These are phyloP conservation scores for Mormyrops attenuatus DNA, from an alignment of 2,797 vertebrate species.

Conservation along the genomic window DNA sequence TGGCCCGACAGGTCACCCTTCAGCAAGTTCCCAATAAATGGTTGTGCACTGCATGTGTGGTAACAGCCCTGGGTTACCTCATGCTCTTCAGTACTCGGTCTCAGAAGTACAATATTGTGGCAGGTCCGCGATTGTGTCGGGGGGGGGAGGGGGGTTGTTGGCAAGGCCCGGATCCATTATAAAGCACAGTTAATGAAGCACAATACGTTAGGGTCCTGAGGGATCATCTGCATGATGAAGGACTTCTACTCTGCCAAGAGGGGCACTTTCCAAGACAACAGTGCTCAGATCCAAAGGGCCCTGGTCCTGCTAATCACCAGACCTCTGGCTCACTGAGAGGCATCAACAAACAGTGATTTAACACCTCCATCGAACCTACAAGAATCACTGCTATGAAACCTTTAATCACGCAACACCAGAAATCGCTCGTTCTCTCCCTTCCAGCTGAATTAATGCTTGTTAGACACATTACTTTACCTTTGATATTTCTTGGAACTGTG, in stretches of 20 bases:
- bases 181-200: slow-evolving; percentile 6
- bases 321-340: neutral
- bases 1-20: slow-evolving; percentile 3
- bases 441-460: slow-evolving; percentile 4
- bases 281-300: neutral
- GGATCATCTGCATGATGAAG: slow-evolving; percentile 12
- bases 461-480: neutral
- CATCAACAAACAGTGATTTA: neutral
- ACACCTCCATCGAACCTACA: neutral
- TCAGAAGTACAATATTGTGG: neutral
- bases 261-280: neutral
- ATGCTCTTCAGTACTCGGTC: neutral
- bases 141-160: neutral
- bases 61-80: neutral
- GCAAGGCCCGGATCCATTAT: slow-evolving; percentile 8
- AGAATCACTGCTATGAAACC: neutral
- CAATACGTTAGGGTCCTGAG: neutral
- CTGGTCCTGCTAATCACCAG: neutral
- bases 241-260: neutral
- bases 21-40: neutral
- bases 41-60: neutral
- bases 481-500: slow-evolving; percentile 20
- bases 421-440: neutral
- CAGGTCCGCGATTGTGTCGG: neutral
- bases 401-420: neutral